Percentiles rank a stretch among this genome's conserved stretches.
phyloP scores from a whole-genome alignment of 2,888 invertebrate species.

The Scaeva pyrastri region DNA sequence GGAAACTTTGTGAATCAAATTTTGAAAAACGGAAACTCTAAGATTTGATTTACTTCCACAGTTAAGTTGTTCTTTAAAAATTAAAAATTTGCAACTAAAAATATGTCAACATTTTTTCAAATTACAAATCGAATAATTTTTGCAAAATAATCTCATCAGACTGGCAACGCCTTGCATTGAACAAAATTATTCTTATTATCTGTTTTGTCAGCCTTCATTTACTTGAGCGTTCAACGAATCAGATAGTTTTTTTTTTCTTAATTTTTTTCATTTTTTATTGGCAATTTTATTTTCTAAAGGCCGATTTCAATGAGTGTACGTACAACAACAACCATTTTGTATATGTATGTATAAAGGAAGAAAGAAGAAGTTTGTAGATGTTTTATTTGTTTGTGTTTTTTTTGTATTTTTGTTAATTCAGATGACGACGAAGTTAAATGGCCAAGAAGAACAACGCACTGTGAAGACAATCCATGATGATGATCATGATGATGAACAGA shows the following conservation, averaged over 20 bases:
- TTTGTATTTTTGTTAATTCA: conserved; percentile 17
- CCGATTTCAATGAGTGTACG: conserved; percentile 21
- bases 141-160: background rate
- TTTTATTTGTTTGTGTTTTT: conserved; percentile 19
- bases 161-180: background rate
- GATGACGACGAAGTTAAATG: conserved; percentile 50
- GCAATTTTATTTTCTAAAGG: conserved; percentile 52
- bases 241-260: conserved; percentile 21
- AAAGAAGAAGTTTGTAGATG: conserved; percentile 27
- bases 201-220: conserved; percentile 49
- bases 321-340: too few relatives aligned
- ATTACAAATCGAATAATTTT: background rate
- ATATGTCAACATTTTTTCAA: too few relatives aligned
- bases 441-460: conserved; percentile 27
- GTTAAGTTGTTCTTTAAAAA: too few relatives aligned
- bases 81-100: too few relatives aligned
- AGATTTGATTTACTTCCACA: too few relatives aligned
- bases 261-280: conserved; percentile 50
- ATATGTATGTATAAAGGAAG: background rate
- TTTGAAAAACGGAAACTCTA: too few relatives aligned
- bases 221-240: conserved; percentile 22
- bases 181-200: conserved; percentile 33
- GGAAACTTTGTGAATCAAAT: too few relatives aligned
- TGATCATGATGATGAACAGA: conserved; percentile 21
- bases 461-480: conserved; percentile 39